phyloP scores from a whole-genome alignment of 1,140 invertebrate genomes.

The Chrysomallon squamiferum region DNA sequence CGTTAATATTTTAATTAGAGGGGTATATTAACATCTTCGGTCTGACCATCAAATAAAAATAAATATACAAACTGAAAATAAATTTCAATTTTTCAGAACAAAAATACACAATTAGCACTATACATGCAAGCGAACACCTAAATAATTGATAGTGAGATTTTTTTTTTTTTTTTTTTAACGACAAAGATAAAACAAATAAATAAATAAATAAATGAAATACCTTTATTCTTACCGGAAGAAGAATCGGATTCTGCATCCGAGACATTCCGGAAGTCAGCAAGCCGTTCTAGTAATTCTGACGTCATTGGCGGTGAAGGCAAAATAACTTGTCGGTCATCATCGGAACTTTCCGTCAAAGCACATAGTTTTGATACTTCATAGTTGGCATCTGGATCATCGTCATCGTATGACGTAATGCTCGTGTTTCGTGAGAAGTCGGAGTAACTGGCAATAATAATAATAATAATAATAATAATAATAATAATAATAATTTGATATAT shows the following conservation, averaged over 20 bases:
- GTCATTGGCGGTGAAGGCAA: conserved; percentile 11
- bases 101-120: too few species aligned
- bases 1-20: too few species aligned
- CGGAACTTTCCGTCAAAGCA: conserved; percentile 12
- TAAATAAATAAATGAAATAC: too few species aligned
- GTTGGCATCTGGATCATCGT: conserved; percentile 8
- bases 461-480: background rate
- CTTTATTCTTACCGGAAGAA: conserved; percentile 11
- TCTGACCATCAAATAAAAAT: too few species aligned
- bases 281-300: background rate
- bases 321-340: conserved; percentile 11
- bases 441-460: conserved; percentile 2
- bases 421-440: conserved; percentile 16
- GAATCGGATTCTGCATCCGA: conserved; percentile 9
- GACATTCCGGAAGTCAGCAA: conserved; percentile 3
- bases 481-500: too few species aligned
- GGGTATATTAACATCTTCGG: too few species aligned
- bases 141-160: too few species aligned
- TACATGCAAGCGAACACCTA: too few species aligned
- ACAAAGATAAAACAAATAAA: too few species aligned
- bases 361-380: background rate
- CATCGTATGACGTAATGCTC: conserved; percentile 17
- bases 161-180: too few species aligned
- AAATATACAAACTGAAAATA: too few species aligned
- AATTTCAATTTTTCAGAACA: too few species aligned